Base-by-base conservation (phyloP, 2,888 invertebrate genomes). In the Ptychoptera contaminata region DNA sequence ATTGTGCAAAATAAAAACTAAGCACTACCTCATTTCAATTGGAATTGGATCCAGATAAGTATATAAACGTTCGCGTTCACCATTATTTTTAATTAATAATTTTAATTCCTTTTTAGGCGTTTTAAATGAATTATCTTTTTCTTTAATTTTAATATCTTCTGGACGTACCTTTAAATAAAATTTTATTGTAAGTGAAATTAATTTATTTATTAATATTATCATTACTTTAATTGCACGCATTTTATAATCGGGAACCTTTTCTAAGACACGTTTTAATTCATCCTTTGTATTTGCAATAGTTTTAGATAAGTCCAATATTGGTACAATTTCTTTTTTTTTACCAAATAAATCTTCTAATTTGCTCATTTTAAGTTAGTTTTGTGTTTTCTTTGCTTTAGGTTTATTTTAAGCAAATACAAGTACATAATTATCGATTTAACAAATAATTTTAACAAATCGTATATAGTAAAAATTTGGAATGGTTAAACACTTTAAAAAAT, bases 231-330 rank as follows among this genome's bases (percentile, higher is more conserved):
- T 88, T 1, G 86, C 79, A 51, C 85, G 78, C 53, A 90, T 86
- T 67, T 87, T 90, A 59, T 82, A 88, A 61, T 92, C 91, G 0
- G 90, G 88, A 10, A 90, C 83, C 67, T 84, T 84, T 56, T 90
- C 88, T 60, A 86, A 70, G 40, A 87, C 72, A 47, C 79, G 77
- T 55, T 82, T 76, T 53, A 86, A 84, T 58, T 92, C 91, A 55
- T 90, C 88, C 49, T 79, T 77, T 9, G 79, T 78, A 54, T 76
- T 81, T 42, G 82, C 81, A 8, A 79, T 75, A 37, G 79, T 75
- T 63, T 82, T 82, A 45, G 87, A 86, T 51, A 91, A 70, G 63
- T 92, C 92, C 41, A 92, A 70, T 55, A 90, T 82, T 40, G 84
- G 79, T 39, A 81, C 79, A 44, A 79, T 77, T 61, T 88, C 85